phyloP scores from a whole-genome alignment of 2,888 invertebrate species.

The Eucriotettix oculatus region DNA sequence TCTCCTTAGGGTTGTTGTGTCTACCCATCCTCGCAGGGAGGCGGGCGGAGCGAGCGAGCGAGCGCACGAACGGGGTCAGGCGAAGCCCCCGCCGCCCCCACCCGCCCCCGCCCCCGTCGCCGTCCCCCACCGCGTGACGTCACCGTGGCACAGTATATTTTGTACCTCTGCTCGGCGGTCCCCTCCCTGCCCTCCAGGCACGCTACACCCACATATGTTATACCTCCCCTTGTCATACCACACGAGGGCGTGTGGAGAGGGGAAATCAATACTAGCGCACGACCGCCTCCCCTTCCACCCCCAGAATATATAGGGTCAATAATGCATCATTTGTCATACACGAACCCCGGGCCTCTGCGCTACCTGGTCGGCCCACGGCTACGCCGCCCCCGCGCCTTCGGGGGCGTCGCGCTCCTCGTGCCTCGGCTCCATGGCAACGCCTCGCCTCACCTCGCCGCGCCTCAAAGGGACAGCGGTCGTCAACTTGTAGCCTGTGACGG shows the following conservation, averaged over 20 bases:
- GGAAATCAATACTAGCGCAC: too few species aligned
- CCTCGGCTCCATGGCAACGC: conserved; percentile 2
- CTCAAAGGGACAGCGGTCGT: not conserved
- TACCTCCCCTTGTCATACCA: not conserved
- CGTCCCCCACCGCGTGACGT: not conserved
- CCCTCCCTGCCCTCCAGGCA: not conserved
- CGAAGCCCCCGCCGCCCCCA: not conserved
- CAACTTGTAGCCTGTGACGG: not conserved
- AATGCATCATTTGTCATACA: too few species aligned
- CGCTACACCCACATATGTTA: not conserved
- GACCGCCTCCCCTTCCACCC: not conserved
- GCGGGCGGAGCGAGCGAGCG: too few species aligned
- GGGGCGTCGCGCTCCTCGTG: not conserved
- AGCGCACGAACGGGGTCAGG: conserved; percentile 1
- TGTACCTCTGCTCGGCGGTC: not conserved
- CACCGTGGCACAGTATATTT: not conserved
- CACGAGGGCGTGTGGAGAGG: not conserved
- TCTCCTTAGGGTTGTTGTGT: not conserved
- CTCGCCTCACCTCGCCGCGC: conserved; percentile 2
- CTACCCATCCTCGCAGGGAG: conserved; percentile 1
- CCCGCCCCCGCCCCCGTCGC: not conserved
- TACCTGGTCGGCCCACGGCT: not conserved
- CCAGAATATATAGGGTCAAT: not conserved
- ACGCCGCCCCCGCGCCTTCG: not conserved
- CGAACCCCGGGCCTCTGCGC: not conserved